Evolutionary conservation across 2,113 vertebrate genomes (phyloP).

Genomic region (Engystomops pustulosus): DNA sequence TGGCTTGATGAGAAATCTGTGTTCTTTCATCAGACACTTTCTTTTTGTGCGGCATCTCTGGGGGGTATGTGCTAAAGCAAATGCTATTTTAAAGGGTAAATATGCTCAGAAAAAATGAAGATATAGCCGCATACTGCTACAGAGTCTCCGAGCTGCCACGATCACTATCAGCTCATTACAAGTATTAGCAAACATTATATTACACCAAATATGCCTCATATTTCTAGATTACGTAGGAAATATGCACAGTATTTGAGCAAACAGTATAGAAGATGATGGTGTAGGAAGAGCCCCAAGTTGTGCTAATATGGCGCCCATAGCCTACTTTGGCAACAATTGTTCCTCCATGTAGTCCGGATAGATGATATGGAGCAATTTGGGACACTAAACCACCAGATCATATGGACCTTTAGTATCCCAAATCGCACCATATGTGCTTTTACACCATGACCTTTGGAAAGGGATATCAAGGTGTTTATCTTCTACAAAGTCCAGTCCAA

Average conservation of each 20-base stretch:
- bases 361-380: no score
- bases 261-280: not conserved
- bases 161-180: slow-evolving; percentile 39
- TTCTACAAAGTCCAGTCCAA: no score
- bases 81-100: slow-evolving; percentile 50
- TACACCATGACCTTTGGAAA: no score
- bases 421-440: no score
- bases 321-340: no score
- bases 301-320: no score
- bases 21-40: slow-evolving; percentile 48
- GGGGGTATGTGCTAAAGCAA: slow-evolving; percentile 44
- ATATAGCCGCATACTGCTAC: slow-evolving; percentile 8
- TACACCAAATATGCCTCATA: not conserved
- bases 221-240: not conserved
- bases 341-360: no score
- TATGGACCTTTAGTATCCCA: no score
- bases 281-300: no score
- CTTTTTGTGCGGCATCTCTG: slow-evolving; percentile 34
- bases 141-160: not conserved
- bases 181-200: slow-evolving; percentile 19
- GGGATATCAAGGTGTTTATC: no score
- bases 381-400: no score
- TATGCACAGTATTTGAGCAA: not conserved
- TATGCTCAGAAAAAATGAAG: slow-evolving; percentile 32
- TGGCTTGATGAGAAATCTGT: slow-evolving; percentile 52